These are phyloP conservation scores for Eunapius fragilis DNA, from an alignment of 37 sponge, comb jelly and placozoan species.

Conservation along the genomic window DNA sequence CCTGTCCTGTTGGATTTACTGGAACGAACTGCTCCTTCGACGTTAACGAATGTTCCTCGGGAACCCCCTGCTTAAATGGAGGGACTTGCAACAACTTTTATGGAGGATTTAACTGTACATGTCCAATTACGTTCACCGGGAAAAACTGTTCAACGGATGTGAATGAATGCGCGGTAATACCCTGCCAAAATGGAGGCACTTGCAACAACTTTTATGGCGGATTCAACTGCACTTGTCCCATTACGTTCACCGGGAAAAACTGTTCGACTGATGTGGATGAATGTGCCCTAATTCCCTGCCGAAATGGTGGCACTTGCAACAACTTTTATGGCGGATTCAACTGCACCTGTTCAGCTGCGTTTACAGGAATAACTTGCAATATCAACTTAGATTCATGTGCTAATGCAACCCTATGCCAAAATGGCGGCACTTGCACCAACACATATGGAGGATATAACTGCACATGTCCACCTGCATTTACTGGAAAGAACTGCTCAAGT, in stretches of 20 bases:
- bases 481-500: conserved; percentile 22
- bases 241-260: conserved; percentile 16
- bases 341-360: conserved; percentile 76
- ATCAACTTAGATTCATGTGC: conserved; percentile 52
- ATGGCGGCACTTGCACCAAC: conserved; percentile 46
- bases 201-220: conserved; percentile 22
- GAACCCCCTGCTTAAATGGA: conserved; percentile 62
- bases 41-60: conserved; percentile 48
- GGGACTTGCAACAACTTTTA: conserved; percentile 65
- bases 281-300: conserved; percentile 37
- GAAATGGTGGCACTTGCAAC: conserved; percentile 62
- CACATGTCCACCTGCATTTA: conserved; percentile 21
- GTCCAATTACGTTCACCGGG: too few species aligned
- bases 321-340: conserved; percentile 32
- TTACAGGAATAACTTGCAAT: conserved; percentile 76
- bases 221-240: conserved; percentile 17
- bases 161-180: conserved; percentile 51
- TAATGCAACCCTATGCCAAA: conserved; percentile 2
- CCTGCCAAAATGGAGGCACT: conserved; percentile 11
- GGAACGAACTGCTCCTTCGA: conserved; percentile 63
- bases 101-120: conserved; percentile 28
- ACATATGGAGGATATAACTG: conserved; percentile 41
- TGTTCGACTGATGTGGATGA: conserved; percentile 15
- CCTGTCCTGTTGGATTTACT: conserved; percentile 63
- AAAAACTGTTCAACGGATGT: not conserved